A percentile compares a stretch with the other conserved stretches of the same genome.
These are phyloP conservation scores for Brevipalpus yothersi DNA, from an alignment of 1,140 invertebrate species.

Conservation along the genomic window DNA sequence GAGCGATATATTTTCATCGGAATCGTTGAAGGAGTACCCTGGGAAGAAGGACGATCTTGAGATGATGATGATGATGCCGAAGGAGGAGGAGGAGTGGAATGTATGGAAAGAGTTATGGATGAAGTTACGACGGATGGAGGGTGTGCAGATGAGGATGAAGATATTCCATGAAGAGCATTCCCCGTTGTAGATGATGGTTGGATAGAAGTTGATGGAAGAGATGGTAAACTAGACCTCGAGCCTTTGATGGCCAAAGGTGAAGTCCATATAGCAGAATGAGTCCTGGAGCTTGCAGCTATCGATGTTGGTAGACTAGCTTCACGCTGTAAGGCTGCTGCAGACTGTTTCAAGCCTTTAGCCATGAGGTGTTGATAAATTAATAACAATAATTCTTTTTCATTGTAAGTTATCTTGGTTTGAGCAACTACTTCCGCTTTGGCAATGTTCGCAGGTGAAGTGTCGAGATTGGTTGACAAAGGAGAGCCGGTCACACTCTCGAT, in stretches of 20 bases:
- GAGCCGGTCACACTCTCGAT: conserved; percentile 76
- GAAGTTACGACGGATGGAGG: background rate
- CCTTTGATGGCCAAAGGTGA: background rate
- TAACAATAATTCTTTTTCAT: conserved; percentile 71
- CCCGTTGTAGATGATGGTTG: background rate
- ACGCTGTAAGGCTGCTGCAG: conserved; percentile 41
- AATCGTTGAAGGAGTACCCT: background rate
- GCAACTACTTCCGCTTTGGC: conserved; percentile 74
- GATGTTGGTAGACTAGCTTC: conserved; percentile 36
- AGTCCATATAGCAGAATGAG: background rate
- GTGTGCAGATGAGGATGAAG: background rate
- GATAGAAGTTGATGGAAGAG: background rate
- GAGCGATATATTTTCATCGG: background rate
- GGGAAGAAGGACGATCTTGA: background rate
- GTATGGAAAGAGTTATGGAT: background rate
- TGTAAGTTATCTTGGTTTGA: conserved; percentile 77
- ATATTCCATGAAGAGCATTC: background rate
- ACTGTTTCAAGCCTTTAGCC: conserved; percentile 37
- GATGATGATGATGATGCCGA: background rate
- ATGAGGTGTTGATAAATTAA: conserved; percentile 69
- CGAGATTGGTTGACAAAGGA: conserved; percentile 45
- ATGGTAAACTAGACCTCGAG: background rate
- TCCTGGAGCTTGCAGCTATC: no score
- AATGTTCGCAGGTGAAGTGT: conserved; percentile 50
- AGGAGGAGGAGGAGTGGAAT: background rate